A percentile compares a stretch with the other conserved stretches of the same genome.
These are phyloP conservation scores for Bubo scandiacus DNA, from an alignment of 2,113 vertebrate species.

Conservation along the genomic window DNA sequence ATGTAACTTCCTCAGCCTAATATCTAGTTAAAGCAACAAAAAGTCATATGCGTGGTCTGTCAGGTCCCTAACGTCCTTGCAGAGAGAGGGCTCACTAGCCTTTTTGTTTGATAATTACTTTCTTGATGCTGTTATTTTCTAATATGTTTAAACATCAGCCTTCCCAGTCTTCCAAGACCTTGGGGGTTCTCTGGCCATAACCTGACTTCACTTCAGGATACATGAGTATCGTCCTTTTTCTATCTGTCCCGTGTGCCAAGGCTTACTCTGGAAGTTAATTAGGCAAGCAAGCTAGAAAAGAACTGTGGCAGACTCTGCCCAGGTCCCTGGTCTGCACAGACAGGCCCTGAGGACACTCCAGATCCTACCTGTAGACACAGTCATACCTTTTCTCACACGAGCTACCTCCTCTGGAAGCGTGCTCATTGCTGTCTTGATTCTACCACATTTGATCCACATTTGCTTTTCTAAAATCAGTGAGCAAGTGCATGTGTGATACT, in stretches of 20 bases:
- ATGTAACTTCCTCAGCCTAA: not conserved
- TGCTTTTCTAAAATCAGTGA: not conserved
- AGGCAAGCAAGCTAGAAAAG: not conserved
- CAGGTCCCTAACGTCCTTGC: not conserved
- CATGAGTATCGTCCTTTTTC: not conserved
- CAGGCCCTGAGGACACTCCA: not conserved
- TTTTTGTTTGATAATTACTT: not conserved
- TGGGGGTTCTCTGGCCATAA: not conserved
- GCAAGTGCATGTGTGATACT: not conserved
- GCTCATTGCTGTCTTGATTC: not conserved
- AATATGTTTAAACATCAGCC: not conserved
- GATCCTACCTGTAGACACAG: not conserved
- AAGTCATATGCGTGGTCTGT: not conserved
- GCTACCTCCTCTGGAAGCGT: not conserved
- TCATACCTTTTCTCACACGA: accelerated
- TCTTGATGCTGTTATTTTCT: not conserved
- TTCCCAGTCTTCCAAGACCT: not conserved
- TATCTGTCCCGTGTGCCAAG: not conserved
- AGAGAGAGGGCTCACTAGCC: not conserved
- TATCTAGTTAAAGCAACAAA: not conserved
- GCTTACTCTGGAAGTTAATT: not conserved
- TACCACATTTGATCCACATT: not conserved
- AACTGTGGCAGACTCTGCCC: not conserved
- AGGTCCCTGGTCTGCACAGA: not conserved
- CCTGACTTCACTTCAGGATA: not conserved